These are phyloP conservation scores for Atherinomorus stipes DNA, from an alignment of 2,113 vertebrate species.

Conservation along the genomic window DNA sequence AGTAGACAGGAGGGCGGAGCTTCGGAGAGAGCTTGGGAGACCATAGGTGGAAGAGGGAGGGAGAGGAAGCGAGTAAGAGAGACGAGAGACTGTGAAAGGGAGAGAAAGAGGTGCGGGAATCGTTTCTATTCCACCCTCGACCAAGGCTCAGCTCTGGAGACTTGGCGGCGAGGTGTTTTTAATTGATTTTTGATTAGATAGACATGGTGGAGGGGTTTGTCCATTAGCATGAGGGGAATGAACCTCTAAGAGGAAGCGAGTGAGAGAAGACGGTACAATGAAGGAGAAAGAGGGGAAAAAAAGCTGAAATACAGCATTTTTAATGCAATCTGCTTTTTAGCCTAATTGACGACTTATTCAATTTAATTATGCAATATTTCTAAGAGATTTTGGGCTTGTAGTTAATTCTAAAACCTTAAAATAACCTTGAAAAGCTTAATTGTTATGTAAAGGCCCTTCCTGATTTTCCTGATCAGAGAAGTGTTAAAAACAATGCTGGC, in stretches of 20 bases:
- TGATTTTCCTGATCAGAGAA: neutral
- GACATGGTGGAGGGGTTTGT: constrained; percentile 72
- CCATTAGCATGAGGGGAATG: constrained; percentile 86
- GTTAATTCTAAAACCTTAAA: constrained; percentile 24
- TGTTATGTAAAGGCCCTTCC: neutral
- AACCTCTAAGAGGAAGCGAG: constrained; percentile 74
- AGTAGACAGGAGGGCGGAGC: constrained; percentile 88
- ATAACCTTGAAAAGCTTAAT: neutral
- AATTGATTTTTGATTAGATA: constrained; percentile 90
- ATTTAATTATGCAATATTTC: constrained; percentile 71
- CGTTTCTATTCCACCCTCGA: constrained; percentile 82
- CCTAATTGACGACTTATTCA: constrained; percentile 72
- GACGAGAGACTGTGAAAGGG: constrained; percentile 45
- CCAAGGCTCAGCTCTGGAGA: constrained; percentile 80
- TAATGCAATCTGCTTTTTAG: constrained; percentile 53
- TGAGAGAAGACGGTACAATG: constrained; percentile 60
- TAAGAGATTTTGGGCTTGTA: constrained; percentile 44
- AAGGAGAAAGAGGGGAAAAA: constrained; percentile 47
- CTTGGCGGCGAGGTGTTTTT: constrained; percentile 87
- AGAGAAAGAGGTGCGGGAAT: constrained; percentile 77
- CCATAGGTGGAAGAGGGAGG: constrained; percentile 59
- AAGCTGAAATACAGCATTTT: constrained; percentile 41
- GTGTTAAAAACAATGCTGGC: constrained; percentile 4
- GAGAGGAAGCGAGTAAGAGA: constrained; percentile 50
- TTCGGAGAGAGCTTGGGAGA: constrained; percentile 64